Base-by-base conservation (phyloP, 2,888 invertebrate species). In the Polydrusus cervinus region DNA sequence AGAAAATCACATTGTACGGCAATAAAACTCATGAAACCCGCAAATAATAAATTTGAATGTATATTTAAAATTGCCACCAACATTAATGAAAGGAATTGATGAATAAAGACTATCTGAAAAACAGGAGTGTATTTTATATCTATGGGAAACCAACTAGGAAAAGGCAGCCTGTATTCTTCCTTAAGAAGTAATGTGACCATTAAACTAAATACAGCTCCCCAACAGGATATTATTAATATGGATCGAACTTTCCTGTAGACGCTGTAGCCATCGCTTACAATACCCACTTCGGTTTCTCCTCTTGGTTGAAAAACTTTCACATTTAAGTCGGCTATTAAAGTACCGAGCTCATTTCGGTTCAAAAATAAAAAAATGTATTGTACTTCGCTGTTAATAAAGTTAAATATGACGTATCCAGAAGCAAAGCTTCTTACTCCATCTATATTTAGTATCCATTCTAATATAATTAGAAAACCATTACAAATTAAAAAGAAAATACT, bases 1-100 rank as follows among this genome's bases (percentile, higher is more conserved):
- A 80, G 55, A 6, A 80, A 20, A 38, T 75, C 78, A 40, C 78
- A 79, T 25, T 80, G 79, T 25, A 78, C 43, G 9, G 78, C 75
- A 53, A 78, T 60, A 40, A 79, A 79, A 11, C 76, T 78, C 9
- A 73, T 64, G 25, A 79, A 75, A 7, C 67, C 78, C 8, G 73
- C 68, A 18, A 78, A 45, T 11, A 80, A 40, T 43, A 75, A 67
- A 47, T 80, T 77, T 1, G 61, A 47, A 25, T 75, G 77, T 9
- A 76, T 65, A 49, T 78, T 78, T 13, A 70, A 53, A 14, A 53
- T 49, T 0, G 79, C 53, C 9, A 76, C 30, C 53, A 61, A 77
- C 0, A 66, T 43, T 18, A 76, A 40, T 7, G 74, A 34, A 14
- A 79, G 18, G 53, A 67, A 43, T 68, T 80, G 80, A 38, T 80